These are phyloP conservation scores for Macropus fuliginosus DNA, from an alignment of 2,797 vertebrate genomes.

Conservation along the genomic window DNA sequence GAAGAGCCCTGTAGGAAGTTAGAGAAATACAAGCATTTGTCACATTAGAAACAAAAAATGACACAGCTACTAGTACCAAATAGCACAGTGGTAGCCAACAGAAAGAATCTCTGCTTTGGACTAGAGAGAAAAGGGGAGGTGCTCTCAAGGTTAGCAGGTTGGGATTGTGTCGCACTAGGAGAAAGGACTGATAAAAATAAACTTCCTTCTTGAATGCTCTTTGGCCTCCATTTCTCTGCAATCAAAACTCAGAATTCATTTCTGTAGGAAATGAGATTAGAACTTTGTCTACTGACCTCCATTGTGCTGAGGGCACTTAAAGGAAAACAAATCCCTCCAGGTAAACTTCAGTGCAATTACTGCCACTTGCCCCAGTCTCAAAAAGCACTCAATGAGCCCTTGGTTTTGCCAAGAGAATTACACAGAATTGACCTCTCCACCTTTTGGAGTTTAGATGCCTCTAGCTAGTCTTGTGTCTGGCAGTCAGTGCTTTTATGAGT, in stretches of 20 bases:
- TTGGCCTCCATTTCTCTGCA: neutral
- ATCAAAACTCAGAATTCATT: neutral
- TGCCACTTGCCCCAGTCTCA: slow-evolving; percentile 4
- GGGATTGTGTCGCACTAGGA: neutral
- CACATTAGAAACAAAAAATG: neutral
- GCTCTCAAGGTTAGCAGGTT: neutral
- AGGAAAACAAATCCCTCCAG: neutral
- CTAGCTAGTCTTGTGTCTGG: neutral
- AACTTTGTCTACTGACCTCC: neutral
- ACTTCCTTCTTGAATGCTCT: neutral
- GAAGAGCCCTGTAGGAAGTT: neutral
- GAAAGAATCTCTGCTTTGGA: neutral
- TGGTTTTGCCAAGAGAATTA: neutral
- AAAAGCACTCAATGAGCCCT: slow-evolving; percentile 24
- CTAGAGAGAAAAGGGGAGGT: neutral
- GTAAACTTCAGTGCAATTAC: neutral
- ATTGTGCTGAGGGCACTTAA: neutral
- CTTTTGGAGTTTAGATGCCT: neutral
- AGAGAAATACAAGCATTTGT: neutral
- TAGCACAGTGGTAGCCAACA: neutral
- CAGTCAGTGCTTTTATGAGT: neutral
- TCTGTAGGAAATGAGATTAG: neutral
- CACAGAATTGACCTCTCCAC: neutral
- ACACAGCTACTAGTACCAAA: neutral
- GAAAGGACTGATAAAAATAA: neutral